phyloP scores from a whole-genome alignment of 2,113 vertebrate genomes.

The Zeus faber region DNA sequence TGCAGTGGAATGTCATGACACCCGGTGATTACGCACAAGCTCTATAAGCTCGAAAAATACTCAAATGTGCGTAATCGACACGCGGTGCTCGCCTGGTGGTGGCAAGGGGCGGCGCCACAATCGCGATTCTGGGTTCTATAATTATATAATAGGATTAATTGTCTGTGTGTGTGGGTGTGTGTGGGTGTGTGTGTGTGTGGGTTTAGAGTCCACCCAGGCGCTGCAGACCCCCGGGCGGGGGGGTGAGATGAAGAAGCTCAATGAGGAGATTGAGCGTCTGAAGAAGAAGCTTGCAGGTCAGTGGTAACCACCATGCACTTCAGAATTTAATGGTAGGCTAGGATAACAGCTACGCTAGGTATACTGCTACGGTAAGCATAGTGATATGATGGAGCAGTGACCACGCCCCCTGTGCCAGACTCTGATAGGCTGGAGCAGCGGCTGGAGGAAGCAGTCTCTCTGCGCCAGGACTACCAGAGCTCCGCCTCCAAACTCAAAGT shows the following conservation, averaged over 20 bases:
- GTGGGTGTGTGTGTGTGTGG: neutral
- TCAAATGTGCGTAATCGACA: too few relatives aligned
- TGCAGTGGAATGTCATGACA: too few relatives aligned
- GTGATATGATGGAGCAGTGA: neutral
- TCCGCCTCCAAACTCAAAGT: conserved; percentile 83
- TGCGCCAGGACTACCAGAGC: conserved; percentile 88
- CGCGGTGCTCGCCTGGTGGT: too few relatives aligned
- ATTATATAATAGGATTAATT: neutral
- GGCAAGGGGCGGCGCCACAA: too few relatives aligned
- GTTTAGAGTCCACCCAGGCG: conserved; percentile 85
- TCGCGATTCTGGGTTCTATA: too few relatives aligned
- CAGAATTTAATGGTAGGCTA: neutral
- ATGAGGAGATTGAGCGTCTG: conserved; percentile 92
- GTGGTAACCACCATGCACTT: too few relatives aligned
- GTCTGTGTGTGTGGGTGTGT: conserved; percentile 1
- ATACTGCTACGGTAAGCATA: neutral
- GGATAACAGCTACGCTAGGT: neutral
- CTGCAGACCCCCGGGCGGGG: conserved; percentile 81
- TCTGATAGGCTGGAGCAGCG: conserved; percentile 88
- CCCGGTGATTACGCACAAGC: too few relatives aligned
- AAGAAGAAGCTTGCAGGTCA: conserved; percentile 92
- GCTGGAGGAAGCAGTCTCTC: conserved; percentile 83
- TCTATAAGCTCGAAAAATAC: too few relatives aligned
- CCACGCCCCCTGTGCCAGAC: conserved; percentile 67
- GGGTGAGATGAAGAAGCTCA: conserved; percentile 88